These are phyloP conservation scores for Oxyteleia sp. DNA, from an alignment of 2,888 invertebrate species.

Conservation along the genomic window DNA sequence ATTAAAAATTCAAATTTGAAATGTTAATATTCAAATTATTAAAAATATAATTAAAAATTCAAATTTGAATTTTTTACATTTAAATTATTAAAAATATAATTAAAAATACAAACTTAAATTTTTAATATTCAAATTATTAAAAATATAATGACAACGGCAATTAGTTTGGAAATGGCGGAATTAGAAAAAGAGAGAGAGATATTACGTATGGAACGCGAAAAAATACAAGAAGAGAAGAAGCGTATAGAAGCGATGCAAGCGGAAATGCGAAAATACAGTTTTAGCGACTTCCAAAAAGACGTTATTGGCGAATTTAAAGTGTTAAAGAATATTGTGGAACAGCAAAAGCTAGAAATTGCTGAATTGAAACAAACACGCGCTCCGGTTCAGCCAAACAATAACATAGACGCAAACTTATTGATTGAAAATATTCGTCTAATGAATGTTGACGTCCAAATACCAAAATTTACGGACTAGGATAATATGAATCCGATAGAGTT, in stretches of 20 bases:
- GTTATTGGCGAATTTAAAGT: neutral
- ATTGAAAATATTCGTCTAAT: neutral
- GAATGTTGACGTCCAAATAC: neutral
- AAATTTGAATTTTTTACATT: too few relatives aligned
- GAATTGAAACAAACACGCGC: neutral
- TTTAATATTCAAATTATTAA: too few relatives aligned
- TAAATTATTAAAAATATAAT: too few relatives aligned
- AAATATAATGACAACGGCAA: too few relatives aligned
- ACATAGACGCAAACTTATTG: neutral
- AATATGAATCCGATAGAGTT: constrained; percentile 12
- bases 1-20: too few relatives aligned
- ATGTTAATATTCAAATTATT: too few relatives aligned
- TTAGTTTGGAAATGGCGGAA: too few relatives aligned
- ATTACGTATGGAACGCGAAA: neutral
- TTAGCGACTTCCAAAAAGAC: neutral
- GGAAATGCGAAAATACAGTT: neutral
- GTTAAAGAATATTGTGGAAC: neutral
- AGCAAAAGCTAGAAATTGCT: neutral
- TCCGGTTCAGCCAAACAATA: neutral
- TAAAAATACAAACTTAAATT: too few relatives aligned
- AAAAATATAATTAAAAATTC: too few relatives aligned
- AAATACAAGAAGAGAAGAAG: neutral
- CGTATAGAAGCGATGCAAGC: neutral
- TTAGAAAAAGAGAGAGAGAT: neutral
- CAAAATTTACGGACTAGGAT: constrained; percentile 3